Conservation (phyloP, 1,140 invertebrate genomes). For the Chelonus insularis region DNA sequence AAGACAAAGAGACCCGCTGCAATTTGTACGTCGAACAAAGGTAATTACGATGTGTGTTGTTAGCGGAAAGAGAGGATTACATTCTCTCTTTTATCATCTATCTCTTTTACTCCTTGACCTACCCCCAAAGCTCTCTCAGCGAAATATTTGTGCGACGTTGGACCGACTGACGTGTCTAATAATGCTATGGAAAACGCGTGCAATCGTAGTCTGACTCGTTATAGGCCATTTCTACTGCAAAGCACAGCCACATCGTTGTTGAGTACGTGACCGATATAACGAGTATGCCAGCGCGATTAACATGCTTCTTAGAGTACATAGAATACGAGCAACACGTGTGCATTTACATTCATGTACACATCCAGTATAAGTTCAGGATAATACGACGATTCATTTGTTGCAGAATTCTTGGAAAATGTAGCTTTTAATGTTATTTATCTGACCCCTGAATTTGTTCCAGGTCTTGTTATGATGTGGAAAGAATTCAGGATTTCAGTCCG, state of each 20-base stretch:
- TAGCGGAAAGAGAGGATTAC: neutral
- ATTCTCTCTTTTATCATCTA: neutral
- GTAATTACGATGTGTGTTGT: constrained; percentile 34
- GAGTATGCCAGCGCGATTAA: neutral
- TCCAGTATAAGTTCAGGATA: neutral
- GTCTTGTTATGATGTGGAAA: too few species aligned
- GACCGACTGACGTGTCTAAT: neutral
- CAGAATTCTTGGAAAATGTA: too few species aligned
- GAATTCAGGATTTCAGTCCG: too few species aligned
- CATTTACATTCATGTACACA: neutral
- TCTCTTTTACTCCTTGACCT: constrained; percentile 7
- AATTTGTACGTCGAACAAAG: constrained; percentile 37
- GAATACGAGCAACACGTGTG: neutral
- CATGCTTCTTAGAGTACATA: neutral
- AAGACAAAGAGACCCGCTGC: constrained; percentile 32
- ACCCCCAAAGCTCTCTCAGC: neutral
- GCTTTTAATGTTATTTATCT: too few species aligned
- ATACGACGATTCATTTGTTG: neutral
- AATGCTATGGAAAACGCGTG: neutral
- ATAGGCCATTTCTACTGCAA: neutral
- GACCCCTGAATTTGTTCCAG: too few species aligned
- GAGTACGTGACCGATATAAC: constrained; percentile 12
- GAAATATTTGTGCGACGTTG: constrained; percentile 5
- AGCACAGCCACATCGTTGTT: neutral
- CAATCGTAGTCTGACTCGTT: neutral